phyloP scores from a whole-genome alignment of 30 jellyfish, hydroid and myxozoan genomes.

The Rhopilema esculentum region DNA sequence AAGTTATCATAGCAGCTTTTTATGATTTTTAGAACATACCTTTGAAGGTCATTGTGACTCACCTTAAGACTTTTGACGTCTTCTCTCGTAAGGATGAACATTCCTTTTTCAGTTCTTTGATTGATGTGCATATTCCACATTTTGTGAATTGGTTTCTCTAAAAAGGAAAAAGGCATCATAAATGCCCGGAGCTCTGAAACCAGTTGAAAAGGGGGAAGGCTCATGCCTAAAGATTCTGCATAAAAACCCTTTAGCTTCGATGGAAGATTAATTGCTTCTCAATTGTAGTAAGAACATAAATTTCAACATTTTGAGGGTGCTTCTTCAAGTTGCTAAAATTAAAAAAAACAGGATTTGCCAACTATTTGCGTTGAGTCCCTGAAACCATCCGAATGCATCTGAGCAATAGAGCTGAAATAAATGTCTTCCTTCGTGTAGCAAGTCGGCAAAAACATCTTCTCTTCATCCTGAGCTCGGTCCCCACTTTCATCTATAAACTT shows the following conservation, averaged over 20 bases:
- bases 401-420: background rate
- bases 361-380: background rate
- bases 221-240: background rate
- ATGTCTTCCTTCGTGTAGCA: background rate
- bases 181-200: background rate
- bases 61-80: background rate
- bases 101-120: background rate
- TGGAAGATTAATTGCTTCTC: background rate
- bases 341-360: background rate
- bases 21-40: too few relatives aligned
- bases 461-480: background rate
- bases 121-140: background rate
- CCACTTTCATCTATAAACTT: background rate
- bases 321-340: background rate
- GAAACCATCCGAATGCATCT: background rate
- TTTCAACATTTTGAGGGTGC: background rate
- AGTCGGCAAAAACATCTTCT: background rate
- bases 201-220: background rate
- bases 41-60: background rate
- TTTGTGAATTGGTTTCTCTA: background rate
- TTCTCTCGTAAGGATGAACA: background rate
- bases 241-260: background rate
- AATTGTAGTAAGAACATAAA: background rate
- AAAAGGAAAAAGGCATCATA: background rate
- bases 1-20: too few relatives aligned